A percentile compares a stretch with the other conserved stretches of the same genome.
Conservation (phyloP, 2,888 invertebrate genomes). For the Napeogenes inachia region DNA sequence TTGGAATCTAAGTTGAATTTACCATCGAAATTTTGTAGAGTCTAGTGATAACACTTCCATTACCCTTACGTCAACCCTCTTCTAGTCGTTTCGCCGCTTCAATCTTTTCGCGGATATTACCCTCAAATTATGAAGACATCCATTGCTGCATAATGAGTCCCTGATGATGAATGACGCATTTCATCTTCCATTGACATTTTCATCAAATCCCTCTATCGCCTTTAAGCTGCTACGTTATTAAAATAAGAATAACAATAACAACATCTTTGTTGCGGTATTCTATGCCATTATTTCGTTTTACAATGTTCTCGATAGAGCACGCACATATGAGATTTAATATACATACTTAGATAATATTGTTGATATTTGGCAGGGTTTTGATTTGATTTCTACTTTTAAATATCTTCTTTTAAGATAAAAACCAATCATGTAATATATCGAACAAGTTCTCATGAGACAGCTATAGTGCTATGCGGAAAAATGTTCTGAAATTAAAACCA, state of each 20-base stretch:
- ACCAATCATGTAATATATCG: too few species aligned
- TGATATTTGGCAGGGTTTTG: too few species aligned
- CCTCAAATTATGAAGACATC: constrained; percentile 65
- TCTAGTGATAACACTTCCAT: constrained; percentile 67
- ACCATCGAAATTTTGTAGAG: constrained; percentile 43
- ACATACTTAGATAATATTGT: neutral
- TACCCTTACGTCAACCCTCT: constrained; percentile 73
- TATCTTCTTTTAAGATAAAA: too few species aligned
- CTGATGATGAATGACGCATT: constrained; percentile 58
- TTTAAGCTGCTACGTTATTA: constrained; percentile 10
- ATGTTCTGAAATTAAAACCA: too few species aligned
- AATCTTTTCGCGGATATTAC: constrained; percentile 75
- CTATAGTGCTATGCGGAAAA: too few species aligned
- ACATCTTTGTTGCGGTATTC: neutral
- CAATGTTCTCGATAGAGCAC: neutral
- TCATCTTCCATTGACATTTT: constrained; percentile 47
- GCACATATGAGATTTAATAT: neutral
- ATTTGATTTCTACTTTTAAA: too few species aligned
- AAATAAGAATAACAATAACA: neutral
- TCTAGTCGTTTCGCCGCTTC: constrained; percentile 57
- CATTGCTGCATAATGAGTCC: constrained; percentile 59
- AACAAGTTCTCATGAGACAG: too few species aligned
- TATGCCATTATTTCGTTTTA: neutral
- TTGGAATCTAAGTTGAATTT: constrained; percentile 10
- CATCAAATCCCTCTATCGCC: constrained; percentile 33